Evolutionary conservation across 2,113 vertebrate species (phyloP), one percentile per base, ranked within the genome.

Genomic region (Rhea americana): DNA sequence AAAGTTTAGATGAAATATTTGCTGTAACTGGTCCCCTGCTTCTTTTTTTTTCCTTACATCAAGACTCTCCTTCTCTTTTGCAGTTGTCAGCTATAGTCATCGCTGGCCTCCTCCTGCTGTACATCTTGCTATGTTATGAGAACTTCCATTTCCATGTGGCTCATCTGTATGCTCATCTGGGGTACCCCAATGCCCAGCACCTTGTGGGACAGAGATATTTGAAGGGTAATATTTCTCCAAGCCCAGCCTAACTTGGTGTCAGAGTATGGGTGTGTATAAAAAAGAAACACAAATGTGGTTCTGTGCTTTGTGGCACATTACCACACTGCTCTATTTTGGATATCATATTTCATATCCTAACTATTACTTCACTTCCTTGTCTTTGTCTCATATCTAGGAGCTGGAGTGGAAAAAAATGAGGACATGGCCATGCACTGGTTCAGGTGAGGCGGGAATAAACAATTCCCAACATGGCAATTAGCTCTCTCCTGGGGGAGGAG

Each of bases 191-290:
- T 5, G 96, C 96, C 30, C 97, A 97, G 90, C 94, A 96, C 82
- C 93, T 96, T 56, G 73, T 97, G 91, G 97, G 96, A 18, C 97
- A 98, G 92, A 97, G 97, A 90, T 97, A 97, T 78, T 82, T 98
- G 91, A 96, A 94, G 97, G 97, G 96, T 97, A 95, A 82, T 25
- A 20, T 41, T 76, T 68, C 71, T 80, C 41, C 56, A 82, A 0
- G 21, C 39, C 0, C 0, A 30, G 41, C 11, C 20, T 72, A 55
- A 45, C 12, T 79, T 76, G 21, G 30, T 75, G 41, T 17, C 24
- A 26, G 43, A 3, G 4, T 55, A 43, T 0, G 0, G 28, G 7
- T 0, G 1, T 14, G 37, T 53, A 3, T 51, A 59, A 43, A 12
- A 26, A 56, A 72, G 68, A 66, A 50, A 28, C 45, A 66, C 13